Evolutionary conservation across 2,113 vertebrate genomes (phyloP), one percentile per base, ranked within the genome.

Genomic region (Agapornis roseicollis): DNA sequence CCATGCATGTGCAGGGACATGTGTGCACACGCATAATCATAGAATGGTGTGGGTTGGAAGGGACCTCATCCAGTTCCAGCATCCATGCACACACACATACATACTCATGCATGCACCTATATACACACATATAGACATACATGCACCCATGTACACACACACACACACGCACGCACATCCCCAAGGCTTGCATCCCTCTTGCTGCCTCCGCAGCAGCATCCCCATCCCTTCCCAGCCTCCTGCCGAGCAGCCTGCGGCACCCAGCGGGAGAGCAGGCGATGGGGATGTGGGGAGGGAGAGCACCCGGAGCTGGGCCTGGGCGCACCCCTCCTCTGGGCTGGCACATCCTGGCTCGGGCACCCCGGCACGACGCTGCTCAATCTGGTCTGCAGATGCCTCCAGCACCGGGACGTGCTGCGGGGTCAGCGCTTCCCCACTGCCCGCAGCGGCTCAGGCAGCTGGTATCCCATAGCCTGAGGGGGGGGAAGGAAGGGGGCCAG

Each of bases 341-440:
- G 71, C 83, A 88, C 25, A 23, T 61, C 89, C 89, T 83, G 80
- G 76, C 93, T 76, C 17, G 4, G 85, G 82, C 78, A 65, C 22
- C 85, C 64, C 4, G 0, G 58, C 95, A 82, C 39, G 20, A 52
- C 4, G 3, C 5, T 15, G 50, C 85, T 58, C 91, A 93, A 94
- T 89, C 89, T 96, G 96, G n/a, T 78, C 55, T 0, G 73, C 93
- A 96, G 91, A 95, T 95, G 93, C 89, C 58, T 68, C 65, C 2
- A 17, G 60, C 50, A 50, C 50, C 35, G 19, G 41, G 42, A 89
- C 52, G 19, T 4, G 1, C 13, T 25, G 13, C 17, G 6, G 16
- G 8, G 4, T 35, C 64, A 37, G 50, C 2, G 6, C 5, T 63
- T 74, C 80, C 69, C 60, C 1, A 0, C 83, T 90, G 72, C n/a